A percentile compares a stretch with the other conserved stretches of the same genome.
Conservation (phyloP, 2,888 invertebrate genomes). For the Athetis lepigone region DNA sequence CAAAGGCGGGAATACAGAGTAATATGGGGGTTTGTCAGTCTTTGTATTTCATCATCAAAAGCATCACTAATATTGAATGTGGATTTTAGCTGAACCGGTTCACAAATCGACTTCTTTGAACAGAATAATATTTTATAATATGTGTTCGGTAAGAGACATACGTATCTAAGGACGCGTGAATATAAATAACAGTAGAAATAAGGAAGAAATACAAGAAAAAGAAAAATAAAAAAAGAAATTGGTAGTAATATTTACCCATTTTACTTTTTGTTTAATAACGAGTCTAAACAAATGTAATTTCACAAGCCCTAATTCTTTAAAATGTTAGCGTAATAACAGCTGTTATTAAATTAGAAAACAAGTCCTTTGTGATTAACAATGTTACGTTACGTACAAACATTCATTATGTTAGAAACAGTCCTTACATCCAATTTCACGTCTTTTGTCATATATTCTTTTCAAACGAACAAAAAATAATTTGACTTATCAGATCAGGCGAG, state of each 20-base stretch:
- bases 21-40: slow-evolving; percentile 73
- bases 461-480: slow-evolving; percentile 32
- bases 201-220: too few relatives aligned
- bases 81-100: slow-evolving; percentile 28
- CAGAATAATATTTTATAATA: too few relatives aligned
- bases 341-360: neutral
- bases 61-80: slow-evolving; percentile 73
- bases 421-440: neutral
- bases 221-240: slow-evolving; percentile 5
- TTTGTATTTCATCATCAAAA: slow-evolving; percentile 79
- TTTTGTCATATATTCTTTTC: slow-evolving; percentile 29
- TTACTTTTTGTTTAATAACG: neutral
- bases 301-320: neutral
- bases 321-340: neutral
- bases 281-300: neutral
- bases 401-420: neutral
- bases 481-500: slow-evolving; percentile 39
- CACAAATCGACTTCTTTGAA: neutral
- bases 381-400: neutral
- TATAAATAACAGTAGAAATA: too few relatives aligned
- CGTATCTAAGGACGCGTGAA: too few relatives aligned
- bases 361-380: neutral
- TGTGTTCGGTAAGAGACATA: too few relatives aligned
- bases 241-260: neutral
- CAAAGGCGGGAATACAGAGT: slow-evolving; percentile 70